phyloP scores from a whole-genome alignment of 2,797 vertebrate genomes.

The Limosa lapponica region DNA sequence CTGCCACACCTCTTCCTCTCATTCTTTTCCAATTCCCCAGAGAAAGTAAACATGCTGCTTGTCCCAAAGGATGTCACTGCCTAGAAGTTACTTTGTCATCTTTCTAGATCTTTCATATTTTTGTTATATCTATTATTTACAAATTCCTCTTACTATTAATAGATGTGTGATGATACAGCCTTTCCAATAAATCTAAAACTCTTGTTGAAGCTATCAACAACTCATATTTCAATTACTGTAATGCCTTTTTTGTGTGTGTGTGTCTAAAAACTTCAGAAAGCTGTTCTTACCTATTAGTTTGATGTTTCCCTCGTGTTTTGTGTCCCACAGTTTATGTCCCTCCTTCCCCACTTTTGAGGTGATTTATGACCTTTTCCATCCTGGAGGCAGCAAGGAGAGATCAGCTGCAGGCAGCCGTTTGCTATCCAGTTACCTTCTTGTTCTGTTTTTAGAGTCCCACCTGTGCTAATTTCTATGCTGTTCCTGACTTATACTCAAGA shows the following conservation, averaged over 20 bases:
- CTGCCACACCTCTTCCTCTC: constrained; percentile 39
- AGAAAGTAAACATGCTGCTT: background rate
- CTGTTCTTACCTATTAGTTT: background rate
- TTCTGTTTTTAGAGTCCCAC: background rate
- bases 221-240: background rate
- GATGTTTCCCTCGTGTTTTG: background rate
- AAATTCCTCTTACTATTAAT: background rate
- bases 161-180: background rate
- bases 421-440: background rate
- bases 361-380: background rate
- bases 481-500: background rate
- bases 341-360: background rate
- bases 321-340: background rate
- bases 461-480: background rate
- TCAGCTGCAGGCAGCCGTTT: background rate
- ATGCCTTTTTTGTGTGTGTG: background rate
- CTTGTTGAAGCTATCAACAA: background rate
- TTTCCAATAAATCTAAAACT: background rate
- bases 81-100: background rate
- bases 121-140: background rate
- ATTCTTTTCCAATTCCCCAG: background rate
- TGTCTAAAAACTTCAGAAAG: background rate
- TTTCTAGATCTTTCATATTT: background rate
- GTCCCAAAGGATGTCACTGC: background rate
- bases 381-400: background rate